A percentile compares a stretch with the other conserved stretches of the same genome.
These are phyloP conservation scores for Neoaliturus tenellus DNA, from an alignment of 2,888 invertebrate species.

Conservation along the genomic window DNA sequence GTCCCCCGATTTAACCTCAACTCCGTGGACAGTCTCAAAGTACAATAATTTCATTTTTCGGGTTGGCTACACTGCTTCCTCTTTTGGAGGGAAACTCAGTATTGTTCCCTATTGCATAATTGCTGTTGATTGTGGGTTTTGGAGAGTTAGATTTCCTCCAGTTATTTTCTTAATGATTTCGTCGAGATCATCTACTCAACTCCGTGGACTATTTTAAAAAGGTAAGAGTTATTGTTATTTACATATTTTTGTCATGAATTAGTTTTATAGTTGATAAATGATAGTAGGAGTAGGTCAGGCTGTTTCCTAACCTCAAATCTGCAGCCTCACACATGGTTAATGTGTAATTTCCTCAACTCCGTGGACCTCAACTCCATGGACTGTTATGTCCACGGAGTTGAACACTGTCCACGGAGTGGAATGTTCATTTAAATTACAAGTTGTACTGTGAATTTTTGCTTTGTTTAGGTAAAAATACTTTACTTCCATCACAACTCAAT, in stretches of 20 bases:
- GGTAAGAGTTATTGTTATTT: conserved; percentile 27
- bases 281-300: not conserved
- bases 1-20: conserved; percentile 34
- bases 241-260: not conserved
- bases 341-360: conserved; percentile 48
- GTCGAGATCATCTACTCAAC: conserved; percentile 19
- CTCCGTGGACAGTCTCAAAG: conserved; percentile 28
- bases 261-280: not conserved
- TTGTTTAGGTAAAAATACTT: not conserved
- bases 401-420: conserved; percentile 30
- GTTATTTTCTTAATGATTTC: conserved; percentile 7
- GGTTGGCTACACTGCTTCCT: conserved; percentile 47
- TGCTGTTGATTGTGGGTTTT: not conserved
- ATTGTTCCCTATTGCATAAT: not conserved
- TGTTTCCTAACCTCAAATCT: conserved; percentile 32
- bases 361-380: conserved; percentile 38
- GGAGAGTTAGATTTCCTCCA: not conserved
- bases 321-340: not conserved
- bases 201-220: conserved; percentile 26
- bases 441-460: not conserved
- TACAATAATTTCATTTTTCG: conserved; percentile 46
- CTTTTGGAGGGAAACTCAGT: conserved; percentile 29
- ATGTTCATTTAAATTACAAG: not conserved
- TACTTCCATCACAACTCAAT: not conserved
- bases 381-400: conserved; percentile 37